Evolutionary conservation across 2,797 vertebrate genomes (phyloP), one percentile per base, ranked within the genome.

Genomic region (Phataginus tricuspis): DNA sequence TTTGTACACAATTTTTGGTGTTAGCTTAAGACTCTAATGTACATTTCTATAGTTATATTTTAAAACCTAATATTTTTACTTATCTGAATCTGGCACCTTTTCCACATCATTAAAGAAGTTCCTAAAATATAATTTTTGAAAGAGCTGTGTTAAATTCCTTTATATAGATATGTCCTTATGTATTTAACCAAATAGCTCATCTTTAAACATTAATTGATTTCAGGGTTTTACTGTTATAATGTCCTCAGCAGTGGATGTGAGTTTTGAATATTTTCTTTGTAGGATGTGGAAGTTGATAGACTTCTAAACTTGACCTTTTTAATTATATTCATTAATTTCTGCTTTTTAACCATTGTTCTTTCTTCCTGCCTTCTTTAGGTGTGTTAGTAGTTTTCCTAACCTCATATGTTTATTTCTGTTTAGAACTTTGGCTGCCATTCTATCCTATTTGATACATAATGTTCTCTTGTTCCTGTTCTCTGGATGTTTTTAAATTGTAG

Each of bases 271-370:
- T 91, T 57, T 91, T 79, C n/a, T 72, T 72, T 61, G 13, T 37
- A 77, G 37, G 15, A 68, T 55, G 25, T 21, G 29, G 59, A 85
- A 85, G 94, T 84, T 31, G 21, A 91, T 86, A 72, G 37, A 84
- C 57, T 90, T 83, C 83, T 79, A 61, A 69, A 91, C 55, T 49
- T 75, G 29, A 69, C 69, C 34, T 64, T 87, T 94, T 94, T 55
- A 87, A 77, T 61, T 91, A 34, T 59, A 63, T 21, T 39, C 49
- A 93, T 85, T 91, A 87, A 82, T 78, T 34, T 87, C 53, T 29
- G 84, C 18, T 82, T 94, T 45, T 87, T 94, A 94, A 72, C 4
- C 21, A 29, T 80, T 86, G 42, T 88, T 91, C 42, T 90, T 93
- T 80, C 27, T 87, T 57, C 51, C 55, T 63, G 13, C 59, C 80